phyloP scores from a whole-genome alignment of 2,888 invertebrate genomes.

The Margaritifera margaritifera region DNA sequence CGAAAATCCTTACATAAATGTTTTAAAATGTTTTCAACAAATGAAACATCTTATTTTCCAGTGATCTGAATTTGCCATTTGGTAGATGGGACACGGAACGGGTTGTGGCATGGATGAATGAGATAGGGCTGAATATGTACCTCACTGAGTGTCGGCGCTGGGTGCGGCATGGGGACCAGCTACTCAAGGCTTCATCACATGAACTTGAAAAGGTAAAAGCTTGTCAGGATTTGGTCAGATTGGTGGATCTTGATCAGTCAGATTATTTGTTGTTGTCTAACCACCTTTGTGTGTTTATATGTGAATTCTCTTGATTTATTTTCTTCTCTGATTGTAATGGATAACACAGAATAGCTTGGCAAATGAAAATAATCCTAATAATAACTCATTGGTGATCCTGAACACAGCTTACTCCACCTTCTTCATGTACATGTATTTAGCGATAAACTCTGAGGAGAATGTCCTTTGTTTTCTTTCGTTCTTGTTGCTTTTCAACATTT shows the following conservation, averaged over 20 bases:
- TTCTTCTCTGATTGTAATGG: background rate
- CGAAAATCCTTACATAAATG: no score
- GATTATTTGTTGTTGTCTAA: background rate
- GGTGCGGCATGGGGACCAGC: constrained; percentile 85
- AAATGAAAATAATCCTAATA: no score
- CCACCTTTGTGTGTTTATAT: background rate
- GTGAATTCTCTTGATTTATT: background rate
- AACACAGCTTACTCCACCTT: no score
- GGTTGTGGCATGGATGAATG: constrained; percentile 74
- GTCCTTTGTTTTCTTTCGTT: no score
- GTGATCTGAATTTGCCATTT: constrained; percentile 82
- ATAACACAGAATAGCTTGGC: background rate
- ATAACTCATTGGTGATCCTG: no score
- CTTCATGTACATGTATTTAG: no score
- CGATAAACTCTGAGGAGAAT: no score
- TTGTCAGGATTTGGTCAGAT: background rate
- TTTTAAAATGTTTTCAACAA: background rate
- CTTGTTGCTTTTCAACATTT: no score
- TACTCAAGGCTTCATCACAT: constrained; percentile 83
- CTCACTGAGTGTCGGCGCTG: constrained; percentile 86
- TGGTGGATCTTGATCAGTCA: background rate
- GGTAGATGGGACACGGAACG: constrained; percentile 86
- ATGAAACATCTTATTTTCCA: constrained; percentile 65
- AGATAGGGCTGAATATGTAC: constrained; percentile 77
- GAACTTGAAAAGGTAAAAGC: constrained; percentile 85